Percentiles rank a stretch among this genome's conserved stretches.
Conservation (phyloP, 2,888 invertebrate genomes). For the Mactromeris polynyma region DNA sequence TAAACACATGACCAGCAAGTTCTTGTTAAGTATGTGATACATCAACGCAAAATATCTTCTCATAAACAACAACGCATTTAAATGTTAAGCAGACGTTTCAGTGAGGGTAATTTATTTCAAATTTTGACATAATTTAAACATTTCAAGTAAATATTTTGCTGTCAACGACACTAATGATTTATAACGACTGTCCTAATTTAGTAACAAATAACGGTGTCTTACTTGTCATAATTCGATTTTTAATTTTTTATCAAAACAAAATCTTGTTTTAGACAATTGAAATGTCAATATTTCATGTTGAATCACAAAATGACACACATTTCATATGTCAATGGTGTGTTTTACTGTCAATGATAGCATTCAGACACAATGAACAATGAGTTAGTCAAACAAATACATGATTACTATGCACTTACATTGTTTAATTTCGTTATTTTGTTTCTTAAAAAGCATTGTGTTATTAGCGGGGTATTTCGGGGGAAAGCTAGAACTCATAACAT, state of each 20-base stretch:
- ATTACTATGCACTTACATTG: too few species aligned
- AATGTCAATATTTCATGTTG: constrained; percentile 45
- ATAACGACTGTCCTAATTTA: not conserved
- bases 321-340: constrained; percentile 21
- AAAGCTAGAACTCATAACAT: too few species aligned
- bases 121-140: constrained; percentile 15
- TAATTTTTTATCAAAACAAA: constrained; percentile 39
- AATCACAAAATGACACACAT: constrained; percentile 20
- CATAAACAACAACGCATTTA: too few species aligned
- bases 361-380: not conserved
- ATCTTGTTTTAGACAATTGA: constrained; percentile 46
- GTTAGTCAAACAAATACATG: not conserved
- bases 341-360: not conserved
- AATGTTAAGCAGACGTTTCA: not conserved
- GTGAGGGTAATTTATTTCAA: not conserved
- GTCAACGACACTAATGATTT: constrained; percentile 37
- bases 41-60: too few species aligned
- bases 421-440: too few species aligned
- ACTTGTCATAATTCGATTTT: constrained; percentile 38
- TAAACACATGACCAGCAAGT: too few species aligned
- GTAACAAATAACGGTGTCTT: constrained; percentile 15
- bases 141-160: constrained; percentile 31
- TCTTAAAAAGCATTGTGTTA: too few species aligned
- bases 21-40: too few species aligned
- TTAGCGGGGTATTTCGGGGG: too few species aligned